phyloP scores from a whole-genome alignment of 2,888 invertebrate species.

The Idaea straminata region DNA sequence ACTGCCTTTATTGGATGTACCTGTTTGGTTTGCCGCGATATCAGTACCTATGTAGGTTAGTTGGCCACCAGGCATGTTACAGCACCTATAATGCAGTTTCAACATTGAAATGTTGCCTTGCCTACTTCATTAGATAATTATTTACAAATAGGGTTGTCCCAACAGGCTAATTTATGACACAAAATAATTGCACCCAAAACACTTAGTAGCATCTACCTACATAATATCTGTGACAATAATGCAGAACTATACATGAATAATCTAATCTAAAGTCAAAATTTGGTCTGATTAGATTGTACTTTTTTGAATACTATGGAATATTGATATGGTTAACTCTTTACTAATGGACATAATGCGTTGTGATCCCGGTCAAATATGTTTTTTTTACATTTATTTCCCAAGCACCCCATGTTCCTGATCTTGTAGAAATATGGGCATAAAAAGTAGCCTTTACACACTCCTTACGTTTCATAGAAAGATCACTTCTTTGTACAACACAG shows the following conservation, averaged over 20 bases:
- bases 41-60: neutral
- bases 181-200: neutral
- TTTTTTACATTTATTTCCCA: too few species aligned
- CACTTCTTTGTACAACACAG: too few species aligned
- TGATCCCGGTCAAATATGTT: neutral
- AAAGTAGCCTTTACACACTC: too few species aligned
- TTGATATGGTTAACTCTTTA: neutral
- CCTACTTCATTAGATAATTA: constrained; percentile 3
- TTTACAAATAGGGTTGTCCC: neutral
- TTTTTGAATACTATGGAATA: neutral
- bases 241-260: neutral
- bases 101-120: constrained; percentile 1
- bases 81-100: neutral
- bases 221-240: neutral
- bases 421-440: too few species aligned
- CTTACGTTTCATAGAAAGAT: too few species aligned
- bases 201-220: neutral
- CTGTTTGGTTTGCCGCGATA: neutral
- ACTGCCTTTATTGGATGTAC: neutral
- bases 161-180: neutral
- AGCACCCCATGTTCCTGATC: too few species aligned
- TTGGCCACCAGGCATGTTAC: neutral
- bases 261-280: neutral
- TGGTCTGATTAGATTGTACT: neutral
- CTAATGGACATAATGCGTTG: constrained; percentile 11